Evolutionary conservation across 2,797 vertebrate genomes (phyloP).

Genomic region (Lateolabrax maculatus): DNA sequence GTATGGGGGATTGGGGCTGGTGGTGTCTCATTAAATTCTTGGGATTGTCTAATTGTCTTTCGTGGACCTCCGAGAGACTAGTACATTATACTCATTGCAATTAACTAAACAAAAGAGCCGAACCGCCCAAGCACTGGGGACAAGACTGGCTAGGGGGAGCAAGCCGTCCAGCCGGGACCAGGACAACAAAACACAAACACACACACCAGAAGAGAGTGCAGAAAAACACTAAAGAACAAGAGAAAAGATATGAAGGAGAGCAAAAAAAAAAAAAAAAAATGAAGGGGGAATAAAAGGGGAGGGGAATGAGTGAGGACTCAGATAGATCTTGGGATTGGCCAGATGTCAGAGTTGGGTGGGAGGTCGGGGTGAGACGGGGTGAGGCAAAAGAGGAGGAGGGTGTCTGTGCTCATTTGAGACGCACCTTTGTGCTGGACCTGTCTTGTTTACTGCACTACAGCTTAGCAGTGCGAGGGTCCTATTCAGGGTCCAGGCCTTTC

Average conservation of each 20-base stretch:
- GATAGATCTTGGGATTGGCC: slow-evolving; percentile 97
- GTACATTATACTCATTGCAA: slow-evolving; percentile 99
- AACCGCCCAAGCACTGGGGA: slow-evolving; percentile 96
- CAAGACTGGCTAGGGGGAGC: slow-evolving; percentile 74
- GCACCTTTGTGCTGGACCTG: slow-evolving; percentile 99
- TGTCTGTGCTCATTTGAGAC: slow-evolving; percentile 99
- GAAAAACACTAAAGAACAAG: slow-evolving; percentile 76
- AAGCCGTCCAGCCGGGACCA: slow-evolving; percentile 76
- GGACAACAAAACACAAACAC: slow-evolving; percentile 78
- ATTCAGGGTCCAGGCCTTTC: slow-evolving; percentile 98
- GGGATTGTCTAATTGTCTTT: slow-evolving; percentile 99
- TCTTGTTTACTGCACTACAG: slow-evolving; percentile 99
- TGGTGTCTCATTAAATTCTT: slow-evolving; percentile 99
- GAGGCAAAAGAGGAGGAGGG: slow-evolving; percentile 88
- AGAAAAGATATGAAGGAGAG: slow-evolving; percentile 78
- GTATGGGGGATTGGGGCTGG: slow-evolving; percentile 83
- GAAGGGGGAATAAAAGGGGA: slow-evolving; percentile 58
- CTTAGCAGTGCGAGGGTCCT: slow-evolving; percentile 99
- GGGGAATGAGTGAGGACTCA: slow-evolving; percentile 76
- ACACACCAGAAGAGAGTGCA: slow-evolving; percentile 62
- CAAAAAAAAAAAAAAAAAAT: slow-evolving; percentile 69
- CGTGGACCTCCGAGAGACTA: slow-evolving; percentile 98
- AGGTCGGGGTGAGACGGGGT: slow-evolving; percentile 75
- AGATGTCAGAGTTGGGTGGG: slow-evolving; percentile 97
- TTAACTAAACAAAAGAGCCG: slow-evolving; percentile 99